A percentile compares a stretch with the other conserved stretches of the same genome.
Conservation (phyloP, 2,113 vertebrate genomes). For the Phrynosoma blainvillii region DNA sequence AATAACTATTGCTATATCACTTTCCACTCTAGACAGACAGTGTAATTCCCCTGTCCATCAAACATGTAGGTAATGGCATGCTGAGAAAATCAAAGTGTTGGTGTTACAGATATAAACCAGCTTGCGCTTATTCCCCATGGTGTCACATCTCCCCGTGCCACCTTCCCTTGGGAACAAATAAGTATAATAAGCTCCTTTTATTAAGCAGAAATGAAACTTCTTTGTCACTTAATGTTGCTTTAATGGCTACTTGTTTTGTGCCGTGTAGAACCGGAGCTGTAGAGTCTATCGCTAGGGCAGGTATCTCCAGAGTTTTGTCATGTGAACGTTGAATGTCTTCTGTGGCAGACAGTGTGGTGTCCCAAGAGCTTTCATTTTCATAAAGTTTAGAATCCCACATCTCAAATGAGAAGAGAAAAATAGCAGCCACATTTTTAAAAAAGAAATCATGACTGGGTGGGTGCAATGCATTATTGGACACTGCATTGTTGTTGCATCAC, state of each 20-base stretch:
- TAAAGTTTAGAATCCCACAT: background rate
- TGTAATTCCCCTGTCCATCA: slow-evolving; percentile 62
- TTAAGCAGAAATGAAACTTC: slow-evolving; percentile 25
- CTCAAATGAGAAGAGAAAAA: background rate
- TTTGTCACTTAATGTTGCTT: background rate
- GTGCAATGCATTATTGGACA: too few species aligned
- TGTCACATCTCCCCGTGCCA: slow-evolving; percentile 10
- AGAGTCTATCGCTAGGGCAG: background rate
- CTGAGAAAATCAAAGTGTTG: slow-evolving; percentile 52
- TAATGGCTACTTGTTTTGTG: background rate
- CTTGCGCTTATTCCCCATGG: slow-evolving; percentile 27
- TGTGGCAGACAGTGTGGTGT: background rate
- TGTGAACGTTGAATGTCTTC: background rate
- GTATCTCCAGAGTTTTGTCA: too few species aligned
- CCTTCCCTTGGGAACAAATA: background rate
- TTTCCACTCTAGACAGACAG: slow-evolving; percentile 48
- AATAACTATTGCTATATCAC: slow-evolving; percentile 57
- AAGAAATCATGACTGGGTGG: too few species aligned
- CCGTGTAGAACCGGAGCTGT: background rate
- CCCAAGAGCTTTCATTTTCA: background rate
- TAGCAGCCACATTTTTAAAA: background rate
- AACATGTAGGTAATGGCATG: slow-evolving; percentile 25
- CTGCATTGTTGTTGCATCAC: too few species aligned
- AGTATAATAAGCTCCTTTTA: slow-evolving; percentile 38
- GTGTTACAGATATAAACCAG: slow-evolving; percentile 37